Base-by-base conservation (phyloP, 1,140 invertebrate species). In the Ephestia elutella region DNA sequence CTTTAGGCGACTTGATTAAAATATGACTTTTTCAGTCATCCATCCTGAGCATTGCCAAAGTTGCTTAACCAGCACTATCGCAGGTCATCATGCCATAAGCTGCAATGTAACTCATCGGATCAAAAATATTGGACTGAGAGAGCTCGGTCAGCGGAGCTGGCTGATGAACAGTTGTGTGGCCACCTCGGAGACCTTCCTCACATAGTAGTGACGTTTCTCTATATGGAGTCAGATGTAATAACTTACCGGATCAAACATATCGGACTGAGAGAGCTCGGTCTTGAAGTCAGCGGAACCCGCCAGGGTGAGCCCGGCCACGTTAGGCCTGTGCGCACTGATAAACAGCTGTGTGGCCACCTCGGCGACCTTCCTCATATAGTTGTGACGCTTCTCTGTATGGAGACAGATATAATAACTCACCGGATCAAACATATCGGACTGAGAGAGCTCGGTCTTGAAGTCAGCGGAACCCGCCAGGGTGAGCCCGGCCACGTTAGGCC, bases 361-460 rank as follows among this genome's bases (percentile, higher is more conserved):
- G 17, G 98, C 98, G 53, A 99, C 98, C 92, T 99, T 99, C 67
- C 99, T 91, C 35, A 99, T 98, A 86, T 99, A 99, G 87, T 99
- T 99, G 91, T 99, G 99, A 68, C 99, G 92, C 82, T 99, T 99
- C 91, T 99, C 99, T 97, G 99, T 99, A 77, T 99, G 93, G 60
- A 99, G 91, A 91, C 99, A 96, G 59, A n/a, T n/a, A n/a, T n/a
- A n/a, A n/a, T 63, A n/a, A 92, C 93, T 93, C 89, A 98, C 97
- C 68, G 96, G 97, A 93, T 99, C 99, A 92, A 99, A 99, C 98
- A 99, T 99, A 86, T 99, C 98, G 1, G 98, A 99, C 90, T 99
- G 98, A 86, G 97, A 98, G 65, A 99, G 93, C 89, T 99, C 99
- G 65, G n/a, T n/a, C n/a, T n/a, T n/a, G n/a, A n/a, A n/a, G 89